phyloP scores from a whole-genome alignment of 2,113 vertebrate species.

The Saguinus imperator region DNA sequence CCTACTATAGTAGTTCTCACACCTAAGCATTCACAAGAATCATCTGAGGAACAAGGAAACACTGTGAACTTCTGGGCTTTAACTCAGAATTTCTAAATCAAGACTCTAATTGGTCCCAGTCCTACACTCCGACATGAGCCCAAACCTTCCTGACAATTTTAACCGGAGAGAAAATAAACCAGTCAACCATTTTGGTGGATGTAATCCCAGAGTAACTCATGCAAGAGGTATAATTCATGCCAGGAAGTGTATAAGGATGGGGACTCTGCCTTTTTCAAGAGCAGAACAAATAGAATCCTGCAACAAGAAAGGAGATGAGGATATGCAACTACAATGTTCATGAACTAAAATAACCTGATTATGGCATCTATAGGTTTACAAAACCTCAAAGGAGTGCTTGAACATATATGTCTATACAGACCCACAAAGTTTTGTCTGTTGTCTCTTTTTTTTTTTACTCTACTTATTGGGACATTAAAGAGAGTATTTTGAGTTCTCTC shows the following conservation, averaged over 20 bases:
- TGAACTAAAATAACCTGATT: neutral
- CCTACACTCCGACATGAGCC: neutral
- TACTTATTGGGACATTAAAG: neutral
- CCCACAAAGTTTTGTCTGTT: neutral
- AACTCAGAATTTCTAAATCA: neutral
- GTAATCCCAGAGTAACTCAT: neutral
- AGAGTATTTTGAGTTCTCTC: neutral
- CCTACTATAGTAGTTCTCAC: neutral
- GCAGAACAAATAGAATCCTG: neutral
- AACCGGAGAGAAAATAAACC: neutral
- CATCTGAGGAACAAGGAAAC: neutral
- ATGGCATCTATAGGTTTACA: neutral
- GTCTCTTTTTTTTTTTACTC: neutral
- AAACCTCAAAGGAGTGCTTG: neutral
- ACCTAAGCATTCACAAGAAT: neutral
- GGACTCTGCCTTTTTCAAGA: neutral
- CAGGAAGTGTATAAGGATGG: neutral
- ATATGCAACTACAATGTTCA: neutral
- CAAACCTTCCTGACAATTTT: neutral
- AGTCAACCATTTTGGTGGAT: neutral
- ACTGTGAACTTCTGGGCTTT: neutral
- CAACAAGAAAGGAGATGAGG: neutral
- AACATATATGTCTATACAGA: neutral
- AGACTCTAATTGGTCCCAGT: neutral
- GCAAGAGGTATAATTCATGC: neutral